Conservation (phyloP, 2,797 vertebrate genomes). For the Bradypodion pumilum region DNA sequence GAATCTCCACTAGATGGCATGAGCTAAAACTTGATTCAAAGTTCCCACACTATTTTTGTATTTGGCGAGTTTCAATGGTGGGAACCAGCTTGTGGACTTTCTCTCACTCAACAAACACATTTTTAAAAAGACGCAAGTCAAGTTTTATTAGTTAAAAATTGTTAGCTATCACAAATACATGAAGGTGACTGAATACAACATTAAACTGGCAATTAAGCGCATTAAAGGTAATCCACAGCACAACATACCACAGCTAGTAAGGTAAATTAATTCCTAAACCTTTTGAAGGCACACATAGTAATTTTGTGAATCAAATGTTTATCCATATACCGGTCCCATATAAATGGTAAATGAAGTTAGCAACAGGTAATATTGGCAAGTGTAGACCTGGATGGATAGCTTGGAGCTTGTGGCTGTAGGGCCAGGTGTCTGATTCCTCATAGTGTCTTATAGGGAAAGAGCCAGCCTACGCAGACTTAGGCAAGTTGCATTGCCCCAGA, state of each 20-base stretch:
- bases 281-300: neutral
- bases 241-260: neutral
- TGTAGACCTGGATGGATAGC: too few relatives aligned
- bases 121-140: neutral
- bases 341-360: neutral
- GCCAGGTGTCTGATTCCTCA: too few relatives aligned
- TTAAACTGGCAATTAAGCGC: neutral
- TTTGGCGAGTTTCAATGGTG: neutral
- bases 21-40: neutral
- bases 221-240: neutral
- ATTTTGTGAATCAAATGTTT: neutral
- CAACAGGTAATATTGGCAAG: neutral
- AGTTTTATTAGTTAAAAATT: neutral
- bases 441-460: too few relatives aligned
- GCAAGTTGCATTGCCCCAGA: too few relatives aligned
- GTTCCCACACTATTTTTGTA: neutral
- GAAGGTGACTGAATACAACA: neutral
- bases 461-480: too few relatives aligned
- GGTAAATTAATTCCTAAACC: neutral
- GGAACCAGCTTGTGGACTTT: neutral
- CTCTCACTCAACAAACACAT: neutral
- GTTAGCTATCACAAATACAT: neutral
- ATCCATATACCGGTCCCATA: neutral
- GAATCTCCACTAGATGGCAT: conserved; percentile 22
- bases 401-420: too few relatives aligned